Conservation (phyloP, 1,140 invertebrate species). For the Drosophila funebris region DNA sequence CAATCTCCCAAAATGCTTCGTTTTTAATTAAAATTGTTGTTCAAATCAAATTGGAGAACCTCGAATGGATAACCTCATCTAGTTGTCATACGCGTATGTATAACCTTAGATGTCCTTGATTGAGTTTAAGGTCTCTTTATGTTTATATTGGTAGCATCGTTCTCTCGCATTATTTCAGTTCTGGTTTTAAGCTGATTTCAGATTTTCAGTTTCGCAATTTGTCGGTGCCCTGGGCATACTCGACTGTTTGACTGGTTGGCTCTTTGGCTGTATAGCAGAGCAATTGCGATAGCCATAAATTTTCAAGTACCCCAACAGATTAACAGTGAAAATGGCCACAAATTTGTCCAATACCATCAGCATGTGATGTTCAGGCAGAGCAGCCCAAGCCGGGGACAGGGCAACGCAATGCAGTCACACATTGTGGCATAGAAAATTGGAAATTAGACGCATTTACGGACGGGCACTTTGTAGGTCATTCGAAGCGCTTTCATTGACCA, state of each 20-base stretch:
- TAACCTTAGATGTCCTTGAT: not conserved
- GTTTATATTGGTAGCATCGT: too few relatives aligned
- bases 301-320: slow-evolving; percentile 69
- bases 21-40: slow-evolving; percentile 69
- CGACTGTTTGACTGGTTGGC: too few relatives aligned
- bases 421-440: slow-evolving; percentile 68
- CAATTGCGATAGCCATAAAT: slow-evolving; percentile 65
- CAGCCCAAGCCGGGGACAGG: not conserved
- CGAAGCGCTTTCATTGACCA: slow-evolving; percentile 33
- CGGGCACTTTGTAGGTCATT: slow-evolving; percentile 34
- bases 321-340: slow-evolving; percentile 61
- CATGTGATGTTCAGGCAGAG: not conserved
- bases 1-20: slow-evolving; percentile 27
- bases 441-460: slow-evolving; percentile 61
- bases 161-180: not conserved
- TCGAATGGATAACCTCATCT: not conserved
- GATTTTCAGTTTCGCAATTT: slow-evolving; percentile 26
- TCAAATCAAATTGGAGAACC: slow-evolving; percentile 11
- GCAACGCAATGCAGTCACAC: slow-evolving; percentile 8
- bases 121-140: not conserved
- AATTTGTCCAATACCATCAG: not conserved
- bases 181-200: slow-evolving; percentile 8
- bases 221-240: slow-evolving; percentile 17
- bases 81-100: not conserved
- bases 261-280: slow-evolving; percentile 39